Conservation (phyloP, 2,888 invertebrate genomes). For the Mellilla xanthometata region DNA sequence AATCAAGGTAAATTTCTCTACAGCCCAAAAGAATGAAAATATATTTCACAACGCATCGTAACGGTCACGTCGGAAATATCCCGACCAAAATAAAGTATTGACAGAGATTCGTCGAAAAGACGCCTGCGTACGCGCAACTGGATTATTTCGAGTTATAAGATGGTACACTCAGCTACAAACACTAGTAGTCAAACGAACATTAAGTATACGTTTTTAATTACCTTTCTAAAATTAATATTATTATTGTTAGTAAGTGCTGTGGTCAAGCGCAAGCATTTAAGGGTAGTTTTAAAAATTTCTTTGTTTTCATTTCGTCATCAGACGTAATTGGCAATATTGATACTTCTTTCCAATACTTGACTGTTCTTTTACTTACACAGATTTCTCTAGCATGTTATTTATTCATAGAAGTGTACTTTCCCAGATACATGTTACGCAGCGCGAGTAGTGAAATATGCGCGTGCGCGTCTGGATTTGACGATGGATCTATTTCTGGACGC, state of each 20-base stretch:
- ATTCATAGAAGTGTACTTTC: slow-evolving; percentile 7
- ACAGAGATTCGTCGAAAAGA: slow-evolving; percentile 57
- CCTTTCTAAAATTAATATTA: no score
- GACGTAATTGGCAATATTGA: no score
- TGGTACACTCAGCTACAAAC: slow-evolving; percentile 6
- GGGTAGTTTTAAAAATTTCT: no score
- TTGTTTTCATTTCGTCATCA: no score
- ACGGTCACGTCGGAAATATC: slow-evolving; percentile 52
- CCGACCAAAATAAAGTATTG: slow-evolving; percentile 70
- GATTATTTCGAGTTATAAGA: slow-evolving; percentile 47
- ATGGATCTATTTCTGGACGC: slow-evolving; percentile 70
- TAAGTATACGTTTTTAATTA: no score
- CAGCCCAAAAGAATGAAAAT: slow-evolving; percentile 30
- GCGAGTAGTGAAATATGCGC: slow-evolving; percentile 38
- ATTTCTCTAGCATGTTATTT: neutral
- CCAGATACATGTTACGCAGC: slow-evolving; percentile 23
- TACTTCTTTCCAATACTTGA: no score
- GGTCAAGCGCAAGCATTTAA: no score
- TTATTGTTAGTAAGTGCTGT: no score
- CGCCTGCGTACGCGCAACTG: slow-evolving; percentile 38
- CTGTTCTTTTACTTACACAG: no score
- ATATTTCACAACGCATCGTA: slow-evolving; percentile 35
- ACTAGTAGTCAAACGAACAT: neutral
- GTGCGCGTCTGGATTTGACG: slow-evolving; percentile 72
- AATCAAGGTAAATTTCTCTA: slow-evolving; percentile 36